Evolutionary conservation across 2,113 vertebrate genomes (phyloP).

Genomic region (Promerops cafer): DNA sequence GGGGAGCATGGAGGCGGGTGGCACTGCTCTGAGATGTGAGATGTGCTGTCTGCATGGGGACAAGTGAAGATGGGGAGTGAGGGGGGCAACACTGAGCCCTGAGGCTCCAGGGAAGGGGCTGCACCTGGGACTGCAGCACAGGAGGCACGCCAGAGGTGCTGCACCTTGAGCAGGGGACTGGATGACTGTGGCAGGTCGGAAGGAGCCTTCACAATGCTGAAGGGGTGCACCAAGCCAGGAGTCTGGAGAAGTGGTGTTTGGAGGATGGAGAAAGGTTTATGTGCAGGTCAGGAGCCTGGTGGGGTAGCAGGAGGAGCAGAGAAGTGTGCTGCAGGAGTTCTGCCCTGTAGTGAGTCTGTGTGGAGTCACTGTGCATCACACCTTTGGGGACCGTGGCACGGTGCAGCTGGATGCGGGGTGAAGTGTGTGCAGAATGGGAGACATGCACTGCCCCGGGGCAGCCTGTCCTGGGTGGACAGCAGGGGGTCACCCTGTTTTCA

Average conservation of each 20-base stretch:
- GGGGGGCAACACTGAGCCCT: neutral
- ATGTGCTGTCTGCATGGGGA: neutral
- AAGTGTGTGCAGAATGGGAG: neutral
- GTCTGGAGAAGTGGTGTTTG: neutral
- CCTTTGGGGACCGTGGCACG: accelerated
- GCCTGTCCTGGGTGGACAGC: neutral
- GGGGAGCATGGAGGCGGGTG: accelerated
- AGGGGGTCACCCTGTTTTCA: neutral
- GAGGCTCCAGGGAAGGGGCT: neutral
- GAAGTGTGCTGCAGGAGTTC: neutral
- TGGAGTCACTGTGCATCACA: accelerated
- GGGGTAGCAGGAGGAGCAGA: neutral
- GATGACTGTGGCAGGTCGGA: neutral
- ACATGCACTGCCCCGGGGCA: accelerated
- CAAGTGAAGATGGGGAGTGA: neutral
- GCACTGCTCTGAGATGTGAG: neutral
- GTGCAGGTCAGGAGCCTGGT: neutral
- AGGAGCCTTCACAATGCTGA: neutral
- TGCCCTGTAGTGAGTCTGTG: neutral
- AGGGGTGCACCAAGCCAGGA: neutral
- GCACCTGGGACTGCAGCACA: neutral
- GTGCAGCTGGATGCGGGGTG: accelerated
- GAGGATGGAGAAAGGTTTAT: neutral
- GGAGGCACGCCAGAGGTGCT: neutral
- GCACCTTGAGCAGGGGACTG: neutral